phyloP scores from a whole-genome alignment of 30 jellyfish, hydroid and myxozoan species.

The Turritopsis dohrnii region DNA sequence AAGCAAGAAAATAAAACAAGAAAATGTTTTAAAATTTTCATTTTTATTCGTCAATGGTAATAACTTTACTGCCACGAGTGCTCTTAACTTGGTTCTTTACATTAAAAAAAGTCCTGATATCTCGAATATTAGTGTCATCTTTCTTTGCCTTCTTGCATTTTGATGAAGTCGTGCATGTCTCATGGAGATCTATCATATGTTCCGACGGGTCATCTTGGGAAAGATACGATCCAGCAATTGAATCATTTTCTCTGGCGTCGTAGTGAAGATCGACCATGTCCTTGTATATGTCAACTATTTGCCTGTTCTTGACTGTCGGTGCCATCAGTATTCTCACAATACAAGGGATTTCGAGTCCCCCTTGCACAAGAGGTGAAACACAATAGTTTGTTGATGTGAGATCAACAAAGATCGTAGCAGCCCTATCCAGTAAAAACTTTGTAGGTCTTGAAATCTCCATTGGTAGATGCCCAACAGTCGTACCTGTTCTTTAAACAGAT shows the following conservation, averaged over 20 bases:
- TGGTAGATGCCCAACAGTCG: conserved; percentile 17
- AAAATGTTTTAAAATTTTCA: background rate
- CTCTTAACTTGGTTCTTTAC: background rate
- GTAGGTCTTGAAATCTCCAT: conserved; percentile 22
- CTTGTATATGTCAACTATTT: background rate
- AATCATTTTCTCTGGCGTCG: conserved; percentile 13
- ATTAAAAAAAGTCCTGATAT: background rate
- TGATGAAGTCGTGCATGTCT: background rate
- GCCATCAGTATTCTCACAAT: conserved; percentile 14
- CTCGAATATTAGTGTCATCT: background rate
- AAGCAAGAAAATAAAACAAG: background rate
- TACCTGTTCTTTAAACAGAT: background rate
- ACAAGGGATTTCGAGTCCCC: conserved; percentile 14
- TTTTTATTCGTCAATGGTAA: background rate
- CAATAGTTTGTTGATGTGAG: conserved; percentile 9
- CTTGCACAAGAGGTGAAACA: conserved; percentile 3
- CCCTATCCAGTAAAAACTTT: conserved; percentile 20
- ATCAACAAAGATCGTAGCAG: conserved; percentile 5
- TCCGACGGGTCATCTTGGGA: background rate
- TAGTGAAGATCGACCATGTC: conserved; percentile 9
- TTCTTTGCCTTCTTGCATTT: background rate
- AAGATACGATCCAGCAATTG: conserved; percentile 4
- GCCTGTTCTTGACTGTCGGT: conserved; percentile 3
- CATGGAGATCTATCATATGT: background rate
- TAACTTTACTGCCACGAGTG: background rate